Conservation (phyloP, 2,797 vertebrate genomes). For the Synaphobranchus kaupii region DNA sequence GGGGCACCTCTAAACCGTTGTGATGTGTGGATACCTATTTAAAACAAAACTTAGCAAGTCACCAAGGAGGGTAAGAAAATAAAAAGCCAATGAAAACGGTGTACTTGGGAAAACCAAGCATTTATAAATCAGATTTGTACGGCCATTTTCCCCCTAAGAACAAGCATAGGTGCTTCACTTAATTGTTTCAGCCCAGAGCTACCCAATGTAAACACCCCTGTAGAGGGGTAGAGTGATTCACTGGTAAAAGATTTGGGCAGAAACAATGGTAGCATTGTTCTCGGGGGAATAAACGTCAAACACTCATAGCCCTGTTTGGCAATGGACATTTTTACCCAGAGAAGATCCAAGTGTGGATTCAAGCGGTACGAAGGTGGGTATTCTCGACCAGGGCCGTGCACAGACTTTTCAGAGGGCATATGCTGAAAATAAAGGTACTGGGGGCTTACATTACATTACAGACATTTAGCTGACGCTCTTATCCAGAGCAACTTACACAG, state of each 20-base stretch:
- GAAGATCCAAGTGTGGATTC: neutral
- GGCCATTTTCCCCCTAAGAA: neutral
- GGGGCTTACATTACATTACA: too few relatives aligned
- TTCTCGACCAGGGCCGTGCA: neutral
- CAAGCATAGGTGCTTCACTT: neutral
- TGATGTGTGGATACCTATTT: neutral
- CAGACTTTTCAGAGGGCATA: neutral
- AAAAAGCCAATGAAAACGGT: neutral
- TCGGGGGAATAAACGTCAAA: neutral
- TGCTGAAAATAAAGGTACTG: neutral
- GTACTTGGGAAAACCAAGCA: neutral
- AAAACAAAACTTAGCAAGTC: neutral
- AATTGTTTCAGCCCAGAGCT: neutral
- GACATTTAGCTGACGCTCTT: too few relatives aligned
- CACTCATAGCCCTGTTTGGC: neutral
- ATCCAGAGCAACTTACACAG: too few relatives aligned
- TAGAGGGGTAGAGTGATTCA: neutral
- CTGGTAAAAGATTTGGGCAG: neutral
- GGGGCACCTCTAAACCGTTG: neutral
- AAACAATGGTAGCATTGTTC: neutral
- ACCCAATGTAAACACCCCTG: neutral
- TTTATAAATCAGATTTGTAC: neutral
- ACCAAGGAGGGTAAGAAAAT: neutral
- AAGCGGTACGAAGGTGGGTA: neutral
- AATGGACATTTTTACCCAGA: neutral